These are phyloP conservation scores for Scomber colias DNA, from an alignment of 2,113 vertebrate genomes.

Conservation along the genomic window DNA sequence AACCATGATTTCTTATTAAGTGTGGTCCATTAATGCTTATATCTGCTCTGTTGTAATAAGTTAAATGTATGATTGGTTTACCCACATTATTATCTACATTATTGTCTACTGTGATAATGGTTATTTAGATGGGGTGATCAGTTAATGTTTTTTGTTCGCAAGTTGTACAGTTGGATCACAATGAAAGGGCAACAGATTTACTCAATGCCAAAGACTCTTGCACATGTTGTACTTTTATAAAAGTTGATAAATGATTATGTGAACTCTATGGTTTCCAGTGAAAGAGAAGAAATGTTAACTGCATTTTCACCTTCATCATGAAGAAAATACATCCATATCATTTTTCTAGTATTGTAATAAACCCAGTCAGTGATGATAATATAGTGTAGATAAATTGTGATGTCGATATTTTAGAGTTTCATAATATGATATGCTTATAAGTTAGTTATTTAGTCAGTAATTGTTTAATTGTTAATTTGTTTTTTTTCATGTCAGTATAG, in stretches of 20 bases:
- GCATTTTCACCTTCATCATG: background rate
- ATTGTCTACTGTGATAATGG: background rate
- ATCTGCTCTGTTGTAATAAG: background rate
- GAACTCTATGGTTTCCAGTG: background rate
- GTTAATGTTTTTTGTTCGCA: background rate
- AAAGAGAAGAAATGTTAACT: background rate
- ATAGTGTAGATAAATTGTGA: background rate
- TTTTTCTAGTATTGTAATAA: background rate
- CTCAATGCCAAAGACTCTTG: background rate
- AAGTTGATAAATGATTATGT: background rate
- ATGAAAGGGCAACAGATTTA: background rate
- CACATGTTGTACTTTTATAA: background rate
- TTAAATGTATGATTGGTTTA: slow-evolving; percentile 39
- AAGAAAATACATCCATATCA: background rate
- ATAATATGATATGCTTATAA: background rate
- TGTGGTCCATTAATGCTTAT: slow-evolving; percentile 5
- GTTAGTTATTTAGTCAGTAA: too few relatives aligned
- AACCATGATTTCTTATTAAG: background rate
- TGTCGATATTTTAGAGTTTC: background rate
- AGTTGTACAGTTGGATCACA: background rate
- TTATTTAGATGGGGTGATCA: background rate
- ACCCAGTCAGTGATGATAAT: background rate
- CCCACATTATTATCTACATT: slow-evolving; percentile 1
- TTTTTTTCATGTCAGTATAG: background rate
- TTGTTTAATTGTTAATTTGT: background rate